Evolutionary conservation across 2,113 vertebrate genomes (phyloP), one percentile per base, ranked within the genome.

Genomic region (Acanthochromis polyacanthus): DNA sequence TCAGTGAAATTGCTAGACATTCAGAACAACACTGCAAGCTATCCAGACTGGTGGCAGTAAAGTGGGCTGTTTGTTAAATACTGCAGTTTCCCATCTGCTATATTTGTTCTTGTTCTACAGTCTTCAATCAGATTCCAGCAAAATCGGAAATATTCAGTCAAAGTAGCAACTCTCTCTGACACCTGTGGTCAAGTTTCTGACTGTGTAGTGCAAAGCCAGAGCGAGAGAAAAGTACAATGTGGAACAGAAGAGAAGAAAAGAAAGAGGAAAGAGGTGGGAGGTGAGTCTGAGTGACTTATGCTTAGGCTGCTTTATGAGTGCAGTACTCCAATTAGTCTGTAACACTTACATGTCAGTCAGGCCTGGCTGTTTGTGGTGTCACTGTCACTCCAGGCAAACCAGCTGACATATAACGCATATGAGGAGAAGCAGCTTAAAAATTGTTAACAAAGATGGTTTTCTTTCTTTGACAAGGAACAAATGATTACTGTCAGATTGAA

Each of bases 321-420:
- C 60, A 36, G 52, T 69, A 68, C 48, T 71, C 38, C 60, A 81
- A 62, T 79, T 72, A 75, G 71, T 82, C 7, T 48, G 19, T 4
- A 52, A 73, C 71, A 58, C 45, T 64, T 40, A 56, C 30, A 4
- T 30, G 66, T 85, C 73, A 78, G 62, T 75, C 75, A 79, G 65
- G 10, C 56, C 60, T 30, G 22, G n/a, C 56, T 68, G 73, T 78
- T 67, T 71, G 40, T 28, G 64, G 19, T 52, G 68, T 10, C 28
- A 25, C 66, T 73, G 80, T 79, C 75, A 78, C 50, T 74, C 52
- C 6, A 4, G 62, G 50, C 83, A 67, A 78, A 78, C 64, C 71
- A 43, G 70, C 57, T 36, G 61, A 4, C 50, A 3, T 75, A 16
- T 48, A 63, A 81, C 5, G 30, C 56, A 48, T 38, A 23, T 2